Percentiles rank a stretch among this genome's conserved stretches.
These are phyloP conservation scores for Acanthoscelides obtectus DNA, from an alignment of 2,888 invertebrate species.

Conservation along the genomic window DNA sequence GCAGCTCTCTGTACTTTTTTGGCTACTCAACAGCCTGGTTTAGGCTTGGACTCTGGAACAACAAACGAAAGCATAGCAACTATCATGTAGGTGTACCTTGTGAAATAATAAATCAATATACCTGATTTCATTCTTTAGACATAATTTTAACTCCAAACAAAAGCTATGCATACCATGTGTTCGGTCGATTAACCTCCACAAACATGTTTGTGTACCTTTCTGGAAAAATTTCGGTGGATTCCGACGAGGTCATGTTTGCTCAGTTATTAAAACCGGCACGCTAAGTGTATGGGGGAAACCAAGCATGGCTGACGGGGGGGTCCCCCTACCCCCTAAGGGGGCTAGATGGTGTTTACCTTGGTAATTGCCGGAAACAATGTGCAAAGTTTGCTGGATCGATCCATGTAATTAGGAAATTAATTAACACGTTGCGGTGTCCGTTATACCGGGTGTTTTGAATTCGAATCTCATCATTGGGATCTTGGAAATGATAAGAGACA, in stretches of 20 bases:
- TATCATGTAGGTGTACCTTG: too few species aligned
- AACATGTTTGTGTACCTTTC: neutral
- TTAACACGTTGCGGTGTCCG: slow-evolving; percentile 28
- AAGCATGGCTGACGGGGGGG: neutral
- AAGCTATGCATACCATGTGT: neutral
- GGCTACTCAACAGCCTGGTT: too few species aligned
- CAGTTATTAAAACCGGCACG: neutral
- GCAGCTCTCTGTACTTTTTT: too few species aligned
- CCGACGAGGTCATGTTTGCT: neutral
- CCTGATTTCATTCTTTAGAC: too few species aligned
- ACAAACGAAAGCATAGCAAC: too few species aligned
- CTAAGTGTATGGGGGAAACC: neutral
- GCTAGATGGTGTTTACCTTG: slow-evolving; percentile 37
- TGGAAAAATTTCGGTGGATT: neutral
- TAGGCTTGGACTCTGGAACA: too few species aligned
- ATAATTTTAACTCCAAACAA: neutral
- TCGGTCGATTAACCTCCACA: neutral
- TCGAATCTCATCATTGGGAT: too few species aligned
- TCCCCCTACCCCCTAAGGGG: slow-evolving; percentile 23
- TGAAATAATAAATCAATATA: too few species aligned
- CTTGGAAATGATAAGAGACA: too few species aligned
- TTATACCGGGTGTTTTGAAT: neutral
- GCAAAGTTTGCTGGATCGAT: slow-evolving; percentile 42
- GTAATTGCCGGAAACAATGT: slow-evolving; percentile 44
- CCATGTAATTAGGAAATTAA: slow-evolving; percentile 39